A percentile compares a stretch with the other conserved stretches of the same genome.
Conservation (phyloP, 2,888 invertebrate species). For the Drosophila vallismaia region DNA sequence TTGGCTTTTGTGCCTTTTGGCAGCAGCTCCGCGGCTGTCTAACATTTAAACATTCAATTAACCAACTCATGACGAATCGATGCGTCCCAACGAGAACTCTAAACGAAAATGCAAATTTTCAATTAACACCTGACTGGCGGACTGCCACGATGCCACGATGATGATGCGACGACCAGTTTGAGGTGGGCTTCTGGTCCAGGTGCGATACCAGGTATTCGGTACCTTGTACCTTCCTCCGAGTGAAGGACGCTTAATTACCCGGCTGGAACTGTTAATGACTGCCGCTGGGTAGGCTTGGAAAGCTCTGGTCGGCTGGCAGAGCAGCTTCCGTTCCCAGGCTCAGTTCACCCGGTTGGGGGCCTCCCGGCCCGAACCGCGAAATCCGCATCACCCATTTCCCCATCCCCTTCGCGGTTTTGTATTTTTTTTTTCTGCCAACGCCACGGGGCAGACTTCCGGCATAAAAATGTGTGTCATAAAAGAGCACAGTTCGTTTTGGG, state of each 20-base stretch:
- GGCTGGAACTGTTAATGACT: conserved; percentile 64
- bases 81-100: conserved; percentile 31
- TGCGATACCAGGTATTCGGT: neutral
- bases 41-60: conserved; percentile 43
- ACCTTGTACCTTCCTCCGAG: conserved; percentile 7
- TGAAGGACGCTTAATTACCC: conserved; percentile 58
- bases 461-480: conserved; percentile 68
- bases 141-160: neutral
- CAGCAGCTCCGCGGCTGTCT: conserved; percentile 33
- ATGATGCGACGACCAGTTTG: conserved; percentile 1
- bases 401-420: conserved; percentile 3
- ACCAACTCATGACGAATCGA: conserved; percentile 45
- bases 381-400: conserved; percentile 7
- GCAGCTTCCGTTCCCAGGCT: conserved; percentile 75
- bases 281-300: conserved; percentile 41
- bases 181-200: conserved; percentile 10
- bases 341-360: conserved; percentile 33
- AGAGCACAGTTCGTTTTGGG: conserved; percentile 15
- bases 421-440: conserved; percentile 17
- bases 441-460: conserved; percentile 73
- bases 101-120: conserved; percentile 51
- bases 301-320: conserved; percentile 32
- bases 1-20: conserved; percentile 32
- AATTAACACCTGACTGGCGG: conserved; percentile 53
- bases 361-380: conserved; percentile 1